Percentiles rank a stretch among this genome's conserved stretches.
Conservation (phyloP, 2,797 vertebrate genomes). For the Heterohyrax brucei region DNA sequence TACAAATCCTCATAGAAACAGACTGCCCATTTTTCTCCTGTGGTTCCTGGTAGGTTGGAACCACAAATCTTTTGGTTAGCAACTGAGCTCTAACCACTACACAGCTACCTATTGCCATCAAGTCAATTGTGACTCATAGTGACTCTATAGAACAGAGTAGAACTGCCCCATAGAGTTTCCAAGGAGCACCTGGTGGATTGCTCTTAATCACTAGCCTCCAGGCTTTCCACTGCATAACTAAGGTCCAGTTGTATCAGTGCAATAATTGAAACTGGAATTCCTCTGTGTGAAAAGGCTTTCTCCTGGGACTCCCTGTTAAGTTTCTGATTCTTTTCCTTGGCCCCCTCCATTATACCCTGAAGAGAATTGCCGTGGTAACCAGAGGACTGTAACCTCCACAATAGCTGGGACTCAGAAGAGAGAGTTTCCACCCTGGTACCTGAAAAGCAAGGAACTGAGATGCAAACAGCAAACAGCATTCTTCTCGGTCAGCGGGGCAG, state of each 20-base stretch:
- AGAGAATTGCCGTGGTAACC: slow-evolving; percentile 83
- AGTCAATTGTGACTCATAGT: too few species aligned
- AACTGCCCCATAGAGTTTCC: too few species aligned
- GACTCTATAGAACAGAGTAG: too few species aligned
- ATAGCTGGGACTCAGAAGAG: slow-evolving; percentile 60
- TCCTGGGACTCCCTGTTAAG: slow-evolving; percentile 61
- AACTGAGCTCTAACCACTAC: too few species aligned
- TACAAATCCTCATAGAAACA: too few species aligned
- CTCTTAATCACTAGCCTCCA: too few species aligned
- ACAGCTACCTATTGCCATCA: too few species aligned
- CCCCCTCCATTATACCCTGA: slow-evolving; percentile 36
- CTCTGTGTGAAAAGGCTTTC: slow-evolving; percentile 68
- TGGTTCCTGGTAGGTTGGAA: too few species aligned
- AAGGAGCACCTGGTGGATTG: too few species aligned
- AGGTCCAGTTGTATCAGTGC: background rate
- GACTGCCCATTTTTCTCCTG: too few species aligned
- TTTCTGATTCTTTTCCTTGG: slow-evolving; percentile 49
- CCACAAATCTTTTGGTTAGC: too few species aligned
- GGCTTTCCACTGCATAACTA: too few species aligned
- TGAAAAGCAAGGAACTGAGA: slow-evolving; percentile 6
- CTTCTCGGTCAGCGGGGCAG: slow-evolving; percentile 21
- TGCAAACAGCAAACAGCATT: slow-evolving; percentile 41
- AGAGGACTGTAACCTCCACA: slow-evolving; percentile 29
- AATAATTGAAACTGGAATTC: slow-evolving; percentile 58
- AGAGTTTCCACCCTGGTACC: background rate